Evolutionary conservation across 2,113 vertebrate species (phyloP), one percentile per base, ranked within the genome.

Genomic region (Pundamilia nyererei): DNA sequence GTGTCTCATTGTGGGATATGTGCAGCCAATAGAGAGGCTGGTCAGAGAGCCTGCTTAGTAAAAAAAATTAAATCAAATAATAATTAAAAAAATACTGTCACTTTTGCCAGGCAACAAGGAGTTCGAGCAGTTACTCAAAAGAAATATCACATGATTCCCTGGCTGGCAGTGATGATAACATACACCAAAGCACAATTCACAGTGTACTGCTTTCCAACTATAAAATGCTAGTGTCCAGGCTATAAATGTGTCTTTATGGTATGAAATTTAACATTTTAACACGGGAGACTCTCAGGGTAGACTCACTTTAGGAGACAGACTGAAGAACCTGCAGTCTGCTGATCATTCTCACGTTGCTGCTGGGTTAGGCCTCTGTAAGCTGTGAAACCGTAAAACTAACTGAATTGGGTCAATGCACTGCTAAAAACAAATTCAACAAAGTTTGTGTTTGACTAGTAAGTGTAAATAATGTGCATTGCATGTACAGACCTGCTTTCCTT

Each of bases 51-150:
- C 81, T 79, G 77, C 70, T 85, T 47, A 68, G 60, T 47, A 19
- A 53, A 60, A 58, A 15, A 5, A 85, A 83, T 42, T 8, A 19
- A 75, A 33, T 33, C 15, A 31, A 58, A 29, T 60, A 33, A 60
- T 33, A 17, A 24, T 29, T 6, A 0, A 70, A 70, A 9, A 70
- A 70, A 72, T 72, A 14, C 35, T 9, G 9, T 40, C 24, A 26
- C 56, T 86, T 87, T 87, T 90, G 85, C 89, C 84, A 87, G 83
- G 85, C 90, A 91, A 91, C 84, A 91, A 70, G 31, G 31, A 77
- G 62, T 58, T 81, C 3, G 12, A 70, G n/a, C 5, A 72, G 68
- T 14, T 26, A 10, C 38, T 56, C 54, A 79, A 33, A 21, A 6
- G 4, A 38, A 35, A 21, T 4, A 53, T 31, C 47, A 19, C 21